Conservation (phyloP, 2,888 invertebrate species). For the Eupithecia pulchellata region DNA sequence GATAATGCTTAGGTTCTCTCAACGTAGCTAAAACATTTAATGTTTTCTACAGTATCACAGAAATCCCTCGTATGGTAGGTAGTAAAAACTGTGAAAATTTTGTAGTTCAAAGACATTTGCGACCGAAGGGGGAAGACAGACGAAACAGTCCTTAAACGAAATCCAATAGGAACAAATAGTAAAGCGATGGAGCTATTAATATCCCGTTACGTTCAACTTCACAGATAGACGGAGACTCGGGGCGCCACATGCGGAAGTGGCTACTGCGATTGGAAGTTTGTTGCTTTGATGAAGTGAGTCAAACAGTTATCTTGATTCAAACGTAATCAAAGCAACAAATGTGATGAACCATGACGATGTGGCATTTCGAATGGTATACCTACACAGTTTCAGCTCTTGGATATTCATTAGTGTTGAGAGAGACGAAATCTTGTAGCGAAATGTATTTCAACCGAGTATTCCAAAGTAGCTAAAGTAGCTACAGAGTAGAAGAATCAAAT, state of each 20-base stretch:
- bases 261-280: constrained; percentile 21
- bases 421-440: background rate
- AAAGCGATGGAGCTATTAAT: constrained; percentile 31
- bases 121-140: constrained; percentile 3
- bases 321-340: constrained; percentile 2
- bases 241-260: constrained; percentile 36
- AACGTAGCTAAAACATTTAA: background rate
- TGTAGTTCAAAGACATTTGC: background rate
- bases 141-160: constrained; percentile 25
- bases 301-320: background rate
- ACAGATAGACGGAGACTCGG: constrained; percentile 25
- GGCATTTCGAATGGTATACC: background rate
- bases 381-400: background rate
- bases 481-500: background rate
- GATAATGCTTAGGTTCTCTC: background rate
- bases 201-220: constrained; percentile 33
- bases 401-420: background rate
- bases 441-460: background rate
- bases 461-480: too few species aligned
- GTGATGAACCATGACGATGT: constrained; percentile 1
- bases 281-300: constrained; percentile 6
- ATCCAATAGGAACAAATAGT: constrained; percentile 34
- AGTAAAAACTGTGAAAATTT: background rate
- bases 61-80: background rate
- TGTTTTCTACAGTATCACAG: background rate